These are phyloP conservation scores for Ichneumoninae sp. DNA, from an alignment of 2,888 invertebrate species.

Conservation along the genomic window DNA sequence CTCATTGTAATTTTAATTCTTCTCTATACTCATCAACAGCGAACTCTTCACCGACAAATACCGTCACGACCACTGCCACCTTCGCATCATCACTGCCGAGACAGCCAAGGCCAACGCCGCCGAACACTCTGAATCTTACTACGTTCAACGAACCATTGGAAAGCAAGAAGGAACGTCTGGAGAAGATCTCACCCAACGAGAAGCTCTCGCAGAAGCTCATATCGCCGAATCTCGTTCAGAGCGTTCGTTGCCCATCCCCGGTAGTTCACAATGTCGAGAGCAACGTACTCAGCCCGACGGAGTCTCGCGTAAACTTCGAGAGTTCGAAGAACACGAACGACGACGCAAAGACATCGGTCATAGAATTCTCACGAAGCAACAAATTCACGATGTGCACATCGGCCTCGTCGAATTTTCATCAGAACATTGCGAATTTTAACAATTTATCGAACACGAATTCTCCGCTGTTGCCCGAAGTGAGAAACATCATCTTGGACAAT, in stretches of 20 bases:
- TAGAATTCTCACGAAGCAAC: constrained; percentile 77
- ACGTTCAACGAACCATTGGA: constrained; percentile 83
- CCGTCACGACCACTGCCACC: constrained; percentile 85
- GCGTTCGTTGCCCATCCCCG: constrained; percentile 81
- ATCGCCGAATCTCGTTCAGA: constrained; percentile 83
- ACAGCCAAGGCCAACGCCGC: constrained; percentile 92
- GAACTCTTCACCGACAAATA: constrained; percentile 78
- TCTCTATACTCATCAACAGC: constrained; percentile 40
- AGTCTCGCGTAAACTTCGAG: constrained; percentile 70
- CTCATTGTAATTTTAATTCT: neutral
- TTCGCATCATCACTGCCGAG: constrained; percentile 86
- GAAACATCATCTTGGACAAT: constrained; percentile 73
- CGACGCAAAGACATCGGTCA: constrained; percentile 66
- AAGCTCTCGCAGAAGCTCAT: constrained; percentile 81
- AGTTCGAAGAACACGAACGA: constrained; percentile 67
- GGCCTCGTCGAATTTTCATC: constrained; percentile 78
- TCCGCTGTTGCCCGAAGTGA: constrained; percentile 74
- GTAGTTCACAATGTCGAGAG: constrained; percentile 82
- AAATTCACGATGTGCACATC: constrained; percentile 78
- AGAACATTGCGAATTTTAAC: constrained; percentile 78
- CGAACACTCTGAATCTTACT: constrained; percentile 92
- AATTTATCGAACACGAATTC: constrained; percentile 77
- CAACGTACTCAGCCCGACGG: constrained; percentile 80
- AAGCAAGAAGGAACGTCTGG: constrained; percentile 75
- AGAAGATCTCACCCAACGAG: constrained; percentile 77